These are phyloP conservation scores for Istiophorus platypterus DNA, from an alignment of 2,113 vertebrate genomes.

Conservation along the genomic window DNA sequence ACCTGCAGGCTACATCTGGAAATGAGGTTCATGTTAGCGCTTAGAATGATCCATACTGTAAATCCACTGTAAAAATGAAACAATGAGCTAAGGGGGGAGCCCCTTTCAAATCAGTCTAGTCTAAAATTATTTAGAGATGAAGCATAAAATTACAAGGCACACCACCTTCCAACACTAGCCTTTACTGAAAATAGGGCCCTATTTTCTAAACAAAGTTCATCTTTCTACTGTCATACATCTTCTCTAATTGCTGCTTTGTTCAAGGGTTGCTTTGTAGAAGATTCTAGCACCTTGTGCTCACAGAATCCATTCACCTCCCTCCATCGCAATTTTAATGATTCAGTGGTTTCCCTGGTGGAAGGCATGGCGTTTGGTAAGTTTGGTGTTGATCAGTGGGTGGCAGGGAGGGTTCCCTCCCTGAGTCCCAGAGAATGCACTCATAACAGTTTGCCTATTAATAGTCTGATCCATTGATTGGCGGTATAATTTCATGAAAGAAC, in stretches of 20 bases:
- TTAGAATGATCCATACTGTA: neutral
- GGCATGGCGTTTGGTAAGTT: conserved; percentile 11
- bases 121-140: neutral
- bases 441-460: conserved; percentile 78
- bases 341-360: conserved; percentile 7
- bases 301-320: conserved; percentile 12
- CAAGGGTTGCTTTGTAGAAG: neutral
- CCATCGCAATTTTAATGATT: neutral
- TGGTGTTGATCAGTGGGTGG: conserved; percentile 31
- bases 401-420: conserved; percentile 43
- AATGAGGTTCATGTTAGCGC: neutral
- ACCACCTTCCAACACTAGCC: neutral
- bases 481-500: conserved; percentile 66
- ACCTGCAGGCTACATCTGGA: neutral
- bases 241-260: neutral
- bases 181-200: neutral
- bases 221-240: neutral
- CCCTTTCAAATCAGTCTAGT: neutral
- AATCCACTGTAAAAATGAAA: neutral
- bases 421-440: conserved; percentile 55
- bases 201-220: conserved; percentile 4
- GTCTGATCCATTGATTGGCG: conserved; percentile 33
- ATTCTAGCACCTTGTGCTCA: neutral
- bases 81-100: neutral
- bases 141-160: too few relatives aligned